Percentiles rank a stretch among this genome's conserved stretches.
Conservation (phyloP, 2,797 vertebrate species). For the Alosa sapidissima region DNA sequence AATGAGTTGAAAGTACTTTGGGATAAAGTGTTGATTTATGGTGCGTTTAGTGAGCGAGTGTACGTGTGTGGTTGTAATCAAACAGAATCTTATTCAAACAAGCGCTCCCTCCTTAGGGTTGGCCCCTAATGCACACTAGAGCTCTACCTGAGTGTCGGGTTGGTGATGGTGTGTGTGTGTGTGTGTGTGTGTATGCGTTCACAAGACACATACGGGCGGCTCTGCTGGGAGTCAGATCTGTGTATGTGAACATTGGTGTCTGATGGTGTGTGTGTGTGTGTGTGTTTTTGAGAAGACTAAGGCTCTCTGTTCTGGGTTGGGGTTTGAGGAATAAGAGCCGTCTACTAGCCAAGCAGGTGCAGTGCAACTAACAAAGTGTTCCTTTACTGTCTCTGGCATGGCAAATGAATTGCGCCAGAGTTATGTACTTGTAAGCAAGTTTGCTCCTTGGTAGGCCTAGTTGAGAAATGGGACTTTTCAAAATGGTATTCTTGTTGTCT, state of each 20-base stretch:
- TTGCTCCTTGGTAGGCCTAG: constrained; percentile 45
- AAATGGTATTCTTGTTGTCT: constrained; percentile 47
- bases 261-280: constrained; percentile 26
- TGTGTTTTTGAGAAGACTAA: background rate
- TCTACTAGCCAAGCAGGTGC: constrained; percentile 49
- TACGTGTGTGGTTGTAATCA: constrained; percentile 24
- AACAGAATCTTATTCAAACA: constrained; percentile 24
- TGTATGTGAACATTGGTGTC: constrained; percentile 6
- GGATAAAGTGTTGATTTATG: constrained; percentile 23
- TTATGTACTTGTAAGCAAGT: constrained; percentile 60
- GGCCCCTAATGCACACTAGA: constrained; percentile 22
- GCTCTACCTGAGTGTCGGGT: background rate
- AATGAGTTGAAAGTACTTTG: constrained; percentile 34
- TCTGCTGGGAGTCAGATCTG: constrained; percentile 5
- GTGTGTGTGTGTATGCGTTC: background rate
- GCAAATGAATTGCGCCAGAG: constrained; percentile 49
- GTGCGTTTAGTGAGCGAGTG: constrained; percentile 16
- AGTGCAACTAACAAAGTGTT: constrained; percentile 43
- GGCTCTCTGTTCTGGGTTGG: constrained; percentile 25
- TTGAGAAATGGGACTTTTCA: constrained; percentile 33
- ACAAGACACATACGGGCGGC: background rate
- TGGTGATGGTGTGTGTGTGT: background rate
- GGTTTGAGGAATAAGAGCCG: constrained; percentile 25
- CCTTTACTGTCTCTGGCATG: constrained; percentile 50
- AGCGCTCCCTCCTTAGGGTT: constrained; percentile 29